Evolutionary conservation across 2,797 vertebrate genomes (phyloP).

Genomic region (Tarsius wallacei): DNA sequence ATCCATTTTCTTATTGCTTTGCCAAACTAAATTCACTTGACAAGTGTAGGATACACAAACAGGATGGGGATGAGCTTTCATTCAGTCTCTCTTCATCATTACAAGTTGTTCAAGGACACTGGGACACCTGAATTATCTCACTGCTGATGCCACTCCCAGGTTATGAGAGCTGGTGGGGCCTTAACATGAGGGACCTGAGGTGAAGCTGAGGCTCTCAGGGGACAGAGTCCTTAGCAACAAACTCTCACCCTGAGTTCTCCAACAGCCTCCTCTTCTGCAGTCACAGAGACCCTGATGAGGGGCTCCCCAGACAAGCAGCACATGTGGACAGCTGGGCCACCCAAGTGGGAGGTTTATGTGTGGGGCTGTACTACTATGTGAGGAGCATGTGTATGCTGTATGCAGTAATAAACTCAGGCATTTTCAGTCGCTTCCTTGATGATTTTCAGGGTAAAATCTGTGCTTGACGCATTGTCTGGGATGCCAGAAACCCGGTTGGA

Average conservation of each 20-base stretch:
- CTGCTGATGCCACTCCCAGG: too few species aligned
- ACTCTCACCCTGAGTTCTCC: background rate
- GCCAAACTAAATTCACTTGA: too few species aligned
- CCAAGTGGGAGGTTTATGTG: background rate
- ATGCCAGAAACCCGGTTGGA: background rate
- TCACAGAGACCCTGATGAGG: too few species aligned
- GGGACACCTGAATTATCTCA: too few species aligned
- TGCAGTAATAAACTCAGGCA: background rate
- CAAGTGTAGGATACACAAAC: too few species aligned
- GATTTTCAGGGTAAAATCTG: background rate
- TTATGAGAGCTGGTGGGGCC: too few species aligned
- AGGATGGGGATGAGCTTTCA: too few species aligned
- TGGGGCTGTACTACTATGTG: background rate
- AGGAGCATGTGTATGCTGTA: fast-evolving
- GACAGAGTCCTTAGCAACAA: background rate
- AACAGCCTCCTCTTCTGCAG: background rate
- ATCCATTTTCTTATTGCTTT: too few species aligned
- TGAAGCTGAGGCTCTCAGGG: background rate
- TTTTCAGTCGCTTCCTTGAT: background rate
- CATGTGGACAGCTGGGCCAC: background rate
- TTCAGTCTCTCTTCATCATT: too few species aligned
- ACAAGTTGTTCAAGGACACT: too few species aligned
- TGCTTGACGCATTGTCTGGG: background rate
- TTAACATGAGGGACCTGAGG: background rate
- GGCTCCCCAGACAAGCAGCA: background rate